Evolutionary conservation across 2,888 invertebrate genomes (phyloP), one percentile per base, ranked within the genome.

Genomic region (Ormia ochracea): DNA sequence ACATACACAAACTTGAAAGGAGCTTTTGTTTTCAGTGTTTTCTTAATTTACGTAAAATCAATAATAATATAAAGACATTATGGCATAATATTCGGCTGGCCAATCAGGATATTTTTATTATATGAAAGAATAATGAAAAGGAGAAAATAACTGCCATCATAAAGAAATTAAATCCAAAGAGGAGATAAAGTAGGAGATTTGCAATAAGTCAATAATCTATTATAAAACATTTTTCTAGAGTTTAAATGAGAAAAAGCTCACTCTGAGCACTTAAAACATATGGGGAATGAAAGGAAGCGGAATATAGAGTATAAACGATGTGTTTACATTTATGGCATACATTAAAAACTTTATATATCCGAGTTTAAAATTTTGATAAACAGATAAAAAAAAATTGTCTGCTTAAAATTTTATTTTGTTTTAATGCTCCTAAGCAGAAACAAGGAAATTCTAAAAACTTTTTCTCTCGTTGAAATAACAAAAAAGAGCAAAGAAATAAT

Each of bases 21-120:
- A 58, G 33, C 74, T 75, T 69, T 79, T 75, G 75, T 79, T 70
- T 74, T 70, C 41, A 45, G 41, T 65, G 56, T 63, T 54, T 59
- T 54, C 31, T 63, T 86, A 86, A 87, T 87, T 86, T 86, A 85
- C 83, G 83, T 84, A 83, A 87, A 86, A 86, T 86, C 86, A 86
- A 86, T 86, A 85, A 68, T 68, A 77, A 66, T 61, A 73, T 77
- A 63, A 80, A 68, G 77, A 77, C 68, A 73, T 80, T 77, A 80
- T 72, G 80, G 56, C 10, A 45, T 7, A 31, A 2, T 14, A 4
- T 38, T 59, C 1, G 31, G 38, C 1, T 45, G 26, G n/a, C 36
- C 36, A 21, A 23, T 43, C 36, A 45, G 9, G 26, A 33, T 50
- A 12, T 26, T 23, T 7, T 56, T 23, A 33, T 45, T 33, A 45